A percentile compares a stretch with the other conserved stretches of the same genome.
Conservation (phyloP, 2,113 vertebrate genomes). For the Leptobrachium ailaonicum region DNA sequence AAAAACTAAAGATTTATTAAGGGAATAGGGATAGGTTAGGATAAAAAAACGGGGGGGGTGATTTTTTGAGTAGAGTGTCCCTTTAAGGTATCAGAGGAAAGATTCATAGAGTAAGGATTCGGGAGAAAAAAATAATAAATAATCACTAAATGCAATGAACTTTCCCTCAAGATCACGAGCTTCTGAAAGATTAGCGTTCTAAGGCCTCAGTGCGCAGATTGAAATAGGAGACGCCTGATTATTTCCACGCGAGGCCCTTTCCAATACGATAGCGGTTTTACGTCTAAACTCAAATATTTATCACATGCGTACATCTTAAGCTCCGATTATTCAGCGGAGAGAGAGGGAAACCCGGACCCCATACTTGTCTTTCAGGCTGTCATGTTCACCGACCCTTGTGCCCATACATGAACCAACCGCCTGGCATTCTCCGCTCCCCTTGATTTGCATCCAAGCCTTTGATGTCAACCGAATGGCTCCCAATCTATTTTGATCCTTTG, state of each 20-base stretch:
- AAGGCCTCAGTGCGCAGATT: neutral
- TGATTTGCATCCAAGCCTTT: conserved; percentile 68
- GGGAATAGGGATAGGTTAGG: too few relatives aligned
- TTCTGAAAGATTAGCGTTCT: neutral
- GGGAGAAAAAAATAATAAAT: neutral
- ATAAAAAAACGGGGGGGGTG: too few relatives aligned
- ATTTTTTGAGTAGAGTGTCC: too few relatives aligned
- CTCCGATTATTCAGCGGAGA: conserved; percentile 36
- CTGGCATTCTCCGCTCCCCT: conserved; percentile 68
- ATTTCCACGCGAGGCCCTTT: neutral
- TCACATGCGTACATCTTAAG: conserved; percentile 41
- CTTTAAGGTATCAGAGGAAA: conserved; percentile 1
- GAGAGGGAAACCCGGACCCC: conserved; percentile 33
- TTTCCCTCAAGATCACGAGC: neutral
- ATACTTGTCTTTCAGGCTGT: conserved; percentile 54
- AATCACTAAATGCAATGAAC: neutral
- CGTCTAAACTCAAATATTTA: neutral
- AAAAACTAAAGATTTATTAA: too few relatives aligned
- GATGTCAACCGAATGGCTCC: conserved; percentile 66
- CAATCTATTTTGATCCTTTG: conserved; percentile 66
- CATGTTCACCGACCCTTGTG: conserved; percentile 42
- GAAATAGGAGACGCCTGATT: neutral
- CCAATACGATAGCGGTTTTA: neutral
- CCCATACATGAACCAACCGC: conserved; percentile 61
- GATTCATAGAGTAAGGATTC: neutral